Percentiles rank a stretch among this genome's conserved stretches.
phyloP scores from a whole-genome alignment of 2,888 invertebrate species.

The Pollenia griseotomentosa region DNA sequence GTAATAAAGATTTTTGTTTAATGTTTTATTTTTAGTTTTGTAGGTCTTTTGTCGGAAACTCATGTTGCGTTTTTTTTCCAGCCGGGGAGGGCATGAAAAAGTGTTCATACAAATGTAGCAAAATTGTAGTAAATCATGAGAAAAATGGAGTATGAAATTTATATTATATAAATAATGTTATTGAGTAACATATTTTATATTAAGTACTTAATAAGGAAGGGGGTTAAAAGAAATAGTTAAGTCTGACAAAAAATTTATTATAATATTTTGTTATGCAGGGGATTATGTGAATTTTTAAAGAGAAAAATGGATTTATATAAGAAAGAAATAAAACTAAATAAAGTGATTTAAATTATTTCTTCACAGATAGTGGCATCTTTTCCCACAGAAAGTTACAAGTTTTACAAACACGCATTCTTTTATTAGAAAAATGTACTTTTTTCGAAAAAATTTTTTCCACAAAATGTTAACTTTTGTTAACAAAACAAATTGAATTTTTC shows the following conservation, averaged over 20 bases:
- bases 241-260: neutral
- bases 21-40: conserved; percentile 5
- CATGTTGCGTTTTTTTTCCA: neutral
- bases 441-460: too few species aligned
- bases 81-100: neutral
- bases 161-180: conserved; percentile 47
- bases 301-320: neutral
- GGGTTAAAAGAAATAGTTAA: neutral
- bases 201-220: conserved; percentile 63
- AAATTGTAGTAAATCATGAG: conserved; percentile 66
- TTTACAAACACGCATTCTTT: too few species aligned
- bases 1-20: conserved; percentile 47
- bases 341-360: too few species aligned
- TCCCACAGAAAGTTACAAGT: too few species aligned
- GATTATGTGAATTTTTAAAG: neutral
- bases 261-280: neutral
- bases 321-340: neutral
- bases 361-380: too few species aligned
- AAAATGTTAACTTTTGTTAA: too few species aligned
- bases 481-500: too few species aligned
- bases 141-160: conserved; percentile 70
- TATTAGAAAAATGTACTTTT: too few species aligned
- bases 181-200: conserved; percentile 67
- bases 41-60: conserved; percentile 19
- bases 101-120: conserved; percentile 1